Base-by-base conservation (phyloP, 2,797 vertebrate species). In the Onychomys torridus region DNA sequence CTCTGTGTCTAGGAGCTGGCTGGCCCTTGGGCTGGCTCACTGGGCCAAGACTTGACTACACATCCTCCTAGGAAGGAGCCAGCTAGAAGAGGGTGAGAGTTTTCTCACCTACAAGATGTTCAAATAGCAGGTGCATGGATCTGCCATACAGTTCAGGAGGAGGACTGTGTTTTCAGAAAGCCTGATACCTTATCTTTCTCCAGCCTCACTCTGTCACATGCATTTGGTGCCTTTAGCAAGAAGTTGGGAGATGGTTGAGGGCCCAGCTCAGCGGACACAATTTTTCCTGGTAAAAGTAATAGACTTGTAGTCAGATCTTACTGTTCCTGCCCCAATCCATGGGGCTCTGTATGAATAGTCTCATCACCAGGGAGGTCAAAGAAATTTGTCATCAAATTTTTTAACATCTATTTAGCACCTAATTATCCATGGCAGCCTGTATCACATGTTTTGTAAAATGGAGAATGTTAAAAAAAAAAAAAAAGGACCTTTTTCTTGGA, bases 331-430 rank as follows among this genome's bases (percentile, higher is more conserved):
- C n/a, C 55, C 49, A 3, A 16, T 77, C 32, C 12, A 29, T 43
- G 73, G 63, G 87, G 10, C n/a, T 83, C 61, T 10, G 7, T 19
- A 5, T 25, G 43, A 96, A 87, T 6, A 55, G 69, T 52, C 83
- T 93, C 84, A 61, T 43, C 78, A 85, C 65, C 76, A 95, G 37
- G 88, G 63, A 89, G 69, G 88, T 69, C 92, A 86, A 83, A 93
- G 76, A 90, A 61, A 89, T 77, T 59, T 67, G 52, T 73, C 61
- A 69, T 16, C 43, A 25, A 23, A 34, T 4, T 69, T 76, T 94
- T 73, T 88, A 96, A 88, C 14, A 86, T 43, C 65, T 55, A 69
- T 46, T 90, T 89, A 89, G 34, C 43, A 94, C 55, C 55, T 43
- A 91, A 55, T 92, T 73, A 25, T 37, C 83, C 83, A 86, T 71